Conservation (phyloP, 2,888 invertebrate genomes). For the Hemicrepidius hirtus region DNA sequence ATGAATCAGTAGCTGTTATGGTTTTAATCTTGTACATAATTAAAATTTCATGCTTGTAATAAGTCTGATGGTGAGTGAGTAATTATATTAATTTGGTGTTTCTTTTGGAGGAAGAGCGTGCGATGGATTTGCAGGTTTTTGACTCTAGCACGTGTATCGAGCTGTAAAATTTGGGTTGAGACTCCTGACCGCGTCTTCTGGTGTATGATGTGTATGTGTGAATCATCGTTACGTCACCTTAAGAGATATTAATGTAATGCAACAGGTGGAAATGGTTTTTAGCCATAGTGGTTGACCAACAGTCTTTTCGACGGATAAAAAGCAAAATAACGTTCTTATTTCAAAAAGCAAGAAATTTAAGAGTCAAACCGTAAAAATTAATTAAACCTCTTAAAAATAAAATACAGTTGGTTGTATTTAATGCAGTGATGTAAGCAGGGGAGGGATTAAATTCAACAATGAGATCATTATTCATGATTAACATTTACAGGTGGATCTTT, state of each 20-base stretch:
- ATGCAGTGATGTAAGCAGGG: no score
- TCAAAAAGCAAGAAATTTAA: no score
- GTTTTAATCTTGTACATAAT: constrained; percentile 8
- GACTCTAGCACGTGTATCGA: constrained; percentile 14
- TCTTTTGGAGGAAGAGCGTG: background rate
- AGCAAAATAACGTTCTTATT: no score
- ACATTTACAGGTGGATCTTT: no score
- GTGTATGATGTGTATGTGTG: constrained; percentile 9
- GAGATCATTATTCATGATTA: no score
- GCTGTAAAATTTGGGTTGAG: background rate
- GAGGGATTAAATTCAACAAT: no score
- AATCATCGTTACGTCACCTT: constrained; percentile 17
- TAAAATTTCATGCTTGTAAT: constrained; percentile 26
- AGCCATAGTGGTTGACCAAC: background rate
- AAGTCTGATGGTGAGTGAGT: background rate
- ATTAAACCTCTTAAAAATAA: no score
- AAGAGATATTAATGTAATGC: background rate
- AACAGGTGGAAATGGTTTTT: constrained; percentile 25
- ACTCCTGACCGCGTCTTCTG: constrained; percentile 17
- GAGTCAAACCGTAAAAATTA: no score
- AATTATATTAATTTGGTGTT: background rate
- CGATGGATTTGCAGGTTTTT: constrained; percentile 11
- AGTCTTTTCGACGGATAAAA: no score
- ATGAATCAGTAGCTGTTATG: constrained; percentile 1
- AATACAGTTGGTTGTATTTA: no score